Base-by-base conservation (phyloP, 2,888 invertebrate genomes). In the Amphipyra berbera region DNA sequence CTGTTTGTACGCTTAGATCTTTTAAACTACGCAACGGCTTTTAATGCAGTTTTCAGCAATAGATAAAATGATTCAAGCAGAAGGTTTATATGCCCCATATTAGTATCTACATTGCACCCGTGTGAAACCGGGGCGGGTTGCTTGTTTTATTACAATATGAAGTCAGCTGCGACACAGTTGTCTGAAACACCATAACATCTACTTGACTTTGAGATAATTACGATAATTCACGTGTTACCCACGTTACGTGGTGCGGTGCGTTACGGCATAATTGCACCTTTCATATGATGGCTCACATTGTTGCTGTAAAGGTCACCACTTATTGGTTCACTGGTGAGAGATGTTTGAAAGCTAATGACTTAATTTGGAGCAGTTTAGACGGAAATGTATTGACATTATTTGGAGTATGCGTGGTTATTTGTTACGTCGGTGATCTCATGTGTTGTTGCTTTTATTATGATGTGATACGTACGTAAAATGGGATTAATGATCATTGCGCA, bases 131-230 rank as follows among this genome's bases (percentile, higher is more conserved):
- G n/a, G n/a, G n/a, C n/a, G n/a, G n/a, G n/a, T n/a, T n/a, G n/a
- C n/a, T n/a, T n/a, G 3, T 21, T 21, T 21, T 21, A 21, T 21
- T 21, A 21, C 21, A 21, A 21, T 21, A n/a, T n/a, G n/a, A n/a
- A n/a, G n/a, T n/a, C n/a, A n/a, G n/a, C 12, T 12, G 27, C 52
- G 9, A 30, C 33, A 21, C 0, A 6, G n/a, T 27, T 6, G 48
- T 73, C 60, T 74, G 56, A 50, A 21, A n/a, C 47, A 44, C 72
- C 65, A 61, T 78, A 64, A 80, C 59, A 58, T 68, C 64, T 64
- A 73, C 63, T 74, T 81, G 81, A 79, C 82, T 85, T 82, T 81
- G 79, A 78, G 74, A 78, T 82, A 78, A 84, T 83, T 80, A 78
- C 70, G 61, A 78, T 80, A 72, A 71, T 73, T 75, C 82, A 68